These are phyloP conservation scores for Rhea americana DNA, from an alignment of 2,113 vertebrate species.

Conservation along the genomic window DNA sequence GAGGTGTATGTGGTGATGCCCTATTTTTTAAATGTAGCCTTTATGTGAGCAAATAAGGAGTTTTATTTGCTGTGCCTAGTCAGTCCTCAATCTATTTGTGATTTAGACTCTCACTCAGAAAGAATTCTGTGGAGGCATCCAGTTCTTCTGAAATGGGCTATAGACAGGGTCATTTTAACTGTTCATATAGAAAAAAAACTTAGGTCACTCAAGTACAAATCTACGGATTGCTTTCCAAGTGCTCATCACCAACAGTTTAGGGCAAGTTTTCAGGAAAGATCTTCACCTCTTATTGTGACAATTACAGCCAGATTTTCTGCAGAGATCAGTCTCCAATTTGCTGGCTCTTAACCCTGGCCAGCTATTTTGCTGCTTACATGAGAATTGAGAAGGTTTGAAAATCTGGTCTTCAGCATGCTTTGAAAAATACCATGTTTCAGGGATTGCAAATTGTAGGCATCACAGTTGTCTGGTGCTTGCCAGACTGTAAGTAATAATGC, in stretches of 20 bases:
- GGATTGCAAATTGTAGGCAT: neutral
- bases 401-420: neutral
- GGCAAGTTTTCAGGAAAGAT: neutral
- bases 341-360: neutral
- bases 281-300: neutral
- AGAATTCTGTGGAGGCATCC: conserved; percentile 24
- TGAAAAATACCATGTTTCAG: neutral
- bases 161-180: neutral
- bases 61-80: conserved; percentile 35
- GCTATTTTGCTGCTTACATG: conserved; percentile 11
- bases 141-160: neutral
- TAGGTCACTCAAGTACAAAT: neutral
- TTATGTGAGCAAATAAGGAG: conserved; percentile 59
- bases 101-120: conserved; percentile 37
- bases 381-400: neutral
- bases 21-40: conserved; percentile 21
- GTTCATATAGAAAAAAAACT: neutral
- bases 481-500: conserved; percentile 52
- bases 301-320: neutral
- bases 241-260: neutral
- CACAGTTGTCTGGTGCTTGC: neutral
- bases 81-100: conserved; percentile 43
- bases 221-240: neutral
- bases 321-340: neutral
- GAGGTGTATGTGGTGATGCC: neutral